Conservation (phyloP, 2,888 invertebrate species). For the Clusia tigrina region DNA sequence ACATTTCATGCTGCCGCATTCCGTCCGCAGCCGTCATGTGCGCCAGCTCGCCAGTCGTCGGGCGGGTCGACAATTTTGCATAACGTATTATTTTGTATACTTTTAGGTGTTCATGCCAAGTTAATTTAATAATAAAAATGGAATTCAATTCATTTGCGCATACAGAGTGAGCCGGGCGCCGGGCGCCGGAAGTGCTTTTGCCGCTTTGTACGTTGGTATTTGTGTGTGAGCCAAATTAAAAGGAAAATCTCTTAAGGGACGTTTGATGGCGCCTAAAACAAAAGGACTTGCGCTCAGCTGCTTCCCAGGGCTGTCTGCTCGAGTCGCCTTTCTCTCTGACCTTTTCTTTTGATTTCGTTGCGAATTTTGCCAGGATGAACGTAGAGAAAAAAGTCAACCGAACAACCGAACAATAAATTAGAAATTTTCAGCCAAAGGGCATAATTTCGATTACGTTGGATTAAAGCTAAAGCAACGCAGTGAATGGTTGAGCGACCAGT, state of each 20-base stretch:
- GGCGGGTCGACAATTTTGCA: neutral
- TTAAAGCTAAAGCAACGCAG: no score
- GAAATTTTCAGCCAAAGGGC: constrained; percentile 29
- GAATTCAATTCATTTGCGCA: constrained; percentile 62
- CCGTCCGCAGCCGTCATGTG: no score
- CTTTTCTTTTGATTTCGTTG: constrained; percentile 39
- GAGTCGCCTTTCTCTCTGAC: constrained; percentile 49
- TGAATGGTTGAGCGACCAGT: neutral
- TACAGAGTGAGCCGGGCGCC: constrained; percentile 38
- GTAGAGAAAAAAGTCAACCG: neutral
- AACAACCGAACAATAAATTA: no score
- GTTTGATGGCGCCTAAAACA: constrained; percentile 38
- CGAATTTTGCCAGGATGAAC: neutral
- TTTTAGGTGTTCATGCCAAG: constrained; percentile 61
- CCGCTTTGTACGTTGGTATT: neutral
- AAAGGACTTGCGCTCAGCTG: constrained; percentile 9
- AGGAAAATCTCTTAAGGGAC: neutral
- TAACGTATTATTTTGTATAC: constrained; percentile 38
- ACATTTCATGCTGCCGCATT: constrained; percentile 57
- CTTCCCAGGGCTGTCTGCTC: constrained; percentile 28
- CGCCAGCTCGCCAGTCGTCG: constrained; percentile 7
- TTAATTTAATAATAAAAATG: constrained; percentile 61
- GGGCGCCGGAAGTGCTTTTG: constrained; percentile 10
- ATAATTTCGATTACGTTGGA: constrained; percentile 24
- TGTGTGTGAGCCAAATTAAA: constrained; percentile 33